A percentile compares a stretch with the other conserved stretches of the same genome.
Evolutionary conservation across 2,113 vertebrate genomes (phyloP).

Genomic region (Poeciliopsis occidentalis): DNA sequence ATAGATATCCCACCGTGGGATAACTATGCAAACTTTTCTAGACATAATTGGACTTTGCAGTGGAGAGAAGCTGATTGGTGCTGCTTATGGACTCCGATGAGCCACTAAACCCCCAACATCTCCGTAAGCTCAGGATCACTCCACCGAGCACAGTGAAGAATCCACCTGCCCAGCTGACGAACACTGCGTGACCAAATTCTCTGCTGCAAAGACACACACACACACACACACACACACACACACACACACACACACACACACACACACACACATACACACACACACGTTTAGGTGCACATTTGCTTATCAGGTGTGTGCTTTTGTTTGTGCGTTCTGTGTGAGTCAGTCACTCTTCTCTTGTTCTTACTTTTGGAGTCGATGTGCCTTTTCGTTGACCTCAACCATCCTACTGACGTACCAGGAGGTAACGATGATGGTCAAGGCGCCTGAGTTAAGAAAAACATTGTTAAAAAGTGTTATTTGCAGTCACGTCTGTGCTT

Average conservation of each 20-base stretch:
- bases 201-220: slow-evolving; percentile 59
- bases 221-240: no score
- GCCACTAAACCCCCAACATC: slow-evolving; percentile 70
- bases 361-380: slow-evolving; percentile 41
- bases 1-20: neutral
- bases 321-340: neutral
- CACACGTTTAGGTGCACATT: neutral
- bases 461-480: neutral
- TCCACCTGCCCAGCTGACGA: slow-evolving; percentile 88
- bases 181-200: slow-evolving; percentile 90
- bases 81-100: slow-evolving; percentile 63
- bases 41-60: slow-evolving; percentile 86
- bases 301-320: neutral
- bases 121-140: slow-evolving; percentile 83
- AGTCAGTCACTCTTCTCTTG: neutral
- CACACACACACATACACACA: neutral
- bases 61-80: slow-evolving; percentile 73
- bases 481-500: neutral
- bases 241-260: neutral
- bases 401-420: slow-evolving; percentile 87
- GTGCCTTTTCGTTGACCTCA: neutral
- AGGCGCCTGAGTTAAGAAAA: slow-evolving; percentile 78
- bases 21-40: slow-evolving; percentile 51
- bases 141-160: slow-evolving; percentile 86
- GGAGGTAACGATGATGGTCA: slow-evolving; percentile 84